Evolutionary conservation across 1,140 invertebrate genomes (phyloP), one percentile per base, ranked within the genome.

Genomic region (Drosophila sechellia): DNA sequence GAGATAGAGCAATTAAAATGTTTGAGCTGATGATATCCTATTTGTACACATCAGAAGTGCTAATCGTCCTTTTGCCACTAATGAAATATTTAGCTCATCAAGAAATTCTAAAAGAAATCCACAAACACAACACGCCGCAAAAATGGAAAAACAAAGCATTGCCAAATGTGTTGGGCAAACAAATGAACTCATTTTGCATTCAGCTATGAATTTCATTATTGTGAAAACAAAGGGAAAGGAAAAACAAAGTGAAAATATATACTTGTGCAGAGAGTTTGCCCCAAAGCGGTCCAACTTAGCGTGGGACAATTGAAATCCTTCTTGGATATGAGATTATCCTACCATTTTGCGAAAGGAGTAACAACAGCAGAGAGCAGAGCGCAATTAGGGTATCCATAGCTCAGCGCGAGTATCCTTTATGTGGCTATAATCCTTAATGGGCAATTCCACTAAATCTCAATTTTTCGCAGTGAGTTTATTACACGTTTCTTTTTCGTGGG

Each of bases 311-410:
- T 54, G 37, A 25, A 39, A 54, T 25, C 12, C 20, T 37, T 12
- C 27, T 45, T 52, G 60, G 31, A 42, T 74, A 46, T 25, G 20
- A 10, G 39, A 56, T 59, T 63, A 55, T 60, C 73, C 70, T 85
- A 85, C 81, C 80, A 57, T 80, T 77, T 52, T 71, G 64, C 40
- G 76, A 52, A 45, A 76, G 60, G 5, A 76, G 66, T 27, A 84
- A 60, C 45, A 75, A 27, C 34, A 83, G 59, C 57, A 81, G 55
- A 52, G 73, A 84, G 27, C 34, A 70, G 60, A 85, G 46, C 42
- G 64, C 63, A 34, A 69, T 49, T 37, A 77, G 63, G 59, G 78
- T 85, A 85, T 84, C 81, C 81, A 85, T 81, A 49, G 50, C 69
- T 84, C 42, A 45, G 57, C 20, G 55, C 20, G 52, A 61, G 40